phyloP scores from a whole-genome alignment of 1,140 invertebrate genomes.

The Drosophila biarmipes region DNA sequence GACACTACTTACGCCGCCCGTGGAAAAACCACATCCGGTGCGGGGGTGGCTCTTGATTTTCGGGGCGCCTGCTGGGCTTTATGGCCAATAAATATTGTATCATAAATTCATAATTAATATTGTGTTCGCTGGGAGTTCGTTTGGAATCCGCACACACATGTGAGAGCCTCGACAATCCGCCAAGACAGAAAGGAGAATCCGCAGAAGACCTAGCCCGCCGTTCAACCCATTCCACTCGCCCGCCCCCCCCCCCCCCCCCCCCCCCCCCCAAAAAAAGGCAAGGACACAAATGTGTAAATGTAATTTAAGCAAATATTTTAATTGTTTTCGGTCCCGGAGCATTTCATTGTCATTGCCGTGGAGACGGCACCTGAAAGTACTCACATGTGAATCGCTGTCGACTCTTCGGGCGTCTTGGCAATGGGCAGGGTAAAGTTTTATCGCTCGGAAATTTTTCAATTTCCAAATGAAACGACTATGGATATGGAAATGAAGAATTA shows the following conservation, averaged over 20 bases:
- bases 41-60: slow-evolving; percentile 23
- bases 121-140: slow-evolving; percentile 21
- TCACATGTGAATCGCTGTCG: slow-evolving; percentile 13
- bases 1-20: slow-evolving; percentile 1
- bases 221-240: slow-evolving; percentile 13
- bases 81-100: slow-evolving; percentile 76
- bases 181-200: not conserved
- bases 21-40: slow-evolving; percentile 18
- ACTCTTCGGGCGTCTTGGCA: slow-evolving; percentile 34
- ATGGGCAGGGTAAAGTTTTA: slow-evolving; percentile 63
- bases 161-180: not conserved
- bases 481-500: slow-evolving; percentile 50
- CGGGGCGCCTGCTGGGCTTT: slow-evolving; percentile 70
- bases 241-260: too few species aligned
- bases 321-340: slow-evolving; percentile 59
- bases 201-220: not conserved
- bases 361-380: slow-evolving; percentile 35
- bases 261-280: not conserved
- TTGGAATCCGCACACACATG: not conserved
- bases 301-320: slow-evolving; percentile 80
- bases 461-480: slow-evolving; percentile 54
- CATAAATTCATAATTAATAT: slow-evolving; percentile 83
- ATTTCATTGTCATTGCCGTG: slow-evolving; percentile 43
- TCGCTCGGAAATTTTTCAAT: slow-evolving; percentile 80
- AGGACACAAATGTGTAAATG: slow-evolving; percentile 11